These are phyloP conservation scores for Octopus sinensis DNA, from an alignment of 1,140 invertebrate species.

Conservation along the genomic window DNA sequence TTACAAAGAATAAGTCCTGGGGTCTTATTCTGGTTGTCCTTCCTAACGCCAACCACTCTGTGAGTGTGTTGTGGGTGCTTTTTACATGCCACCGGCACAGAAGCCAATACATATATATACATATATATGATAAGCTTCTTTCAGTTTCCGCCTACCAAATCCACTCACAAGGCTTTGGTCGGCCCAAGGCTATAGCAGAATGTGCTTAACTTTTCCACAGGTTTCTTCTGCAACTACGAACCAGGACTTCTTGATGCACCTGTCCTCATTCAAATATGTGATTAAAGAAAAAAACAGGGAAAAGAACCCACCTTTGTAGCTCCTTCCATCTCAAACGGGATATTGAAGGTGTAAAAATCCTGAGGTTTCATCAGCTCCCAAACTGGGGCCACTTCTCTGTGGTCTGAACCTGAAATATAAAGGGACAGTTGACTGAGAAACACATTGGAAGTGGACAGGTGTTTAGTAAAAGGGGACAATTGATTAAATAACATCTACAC, in stretches of 20 bases:
- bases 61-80: too few species aligned
- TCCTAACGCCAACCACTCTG: too few species aligned
- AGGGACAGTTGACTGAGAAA: too few species aligned
- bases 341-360: conserved; percentile 53
- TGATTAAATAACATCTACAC: too few species aligned
- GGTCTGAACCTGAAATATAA: conserved; percentile 41
- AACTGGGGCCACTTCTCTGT: conserved; percentile 45
- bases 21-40: too few species aligned
- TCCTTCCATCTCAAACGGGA: conserved; percentile 57
- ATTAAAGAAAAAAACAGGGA: not conserved
- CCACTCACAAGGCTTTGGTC: too few species aligned
- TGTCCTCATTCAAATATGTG: not conserved
- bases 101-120: too few species aligned
- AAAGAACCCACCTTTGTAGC: conserved; percentile 39
- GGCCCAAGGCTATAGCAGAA: not conserved
- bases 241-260: not conserved
- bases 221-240: not conserved
- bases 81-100: too few species aligned
- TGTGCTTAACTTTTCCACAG: too few species aligned
- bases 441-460: too few species aligned
- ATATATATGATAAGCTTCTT: not conserved
- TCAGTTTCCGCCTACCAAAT: not conserved
- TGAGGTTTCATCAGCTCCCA: conserved; percentile 50
- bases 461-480: too few species aligned
- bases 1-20: too few species aligned